Evolutionary conservation across 2,113 vertebrate species (phyloP).

Genomic region (Epinephelus fuscoguttatus): DNA sequence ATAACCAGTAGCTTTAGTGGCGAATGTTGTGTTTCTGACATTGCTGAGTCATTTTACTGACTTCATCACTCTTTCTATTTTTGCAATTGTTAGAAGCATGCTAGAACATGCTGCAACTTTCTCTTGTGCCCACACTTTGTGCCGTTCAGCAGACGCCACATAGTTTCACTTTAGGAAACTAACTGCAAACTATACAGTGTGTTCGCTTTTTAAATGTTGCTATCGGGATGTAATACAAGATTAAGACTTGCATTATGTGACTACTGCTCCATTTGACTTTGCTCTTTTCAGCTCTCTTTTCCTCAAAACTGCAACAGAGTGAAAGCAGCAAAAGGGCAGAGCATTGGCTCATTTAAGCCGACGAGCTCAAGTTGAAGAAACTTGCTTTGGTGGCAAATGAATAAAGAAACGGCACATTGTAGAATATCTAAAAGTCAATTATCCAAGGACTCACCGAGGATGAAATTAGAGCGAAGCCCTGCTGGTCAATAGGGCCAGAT

Average conservation of each 20-base stretch:
- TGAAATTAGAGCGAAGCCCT: conserved; percentile 69
- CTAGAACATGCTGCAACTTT: not conserved
- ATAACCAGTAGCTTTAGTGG: not conserved
- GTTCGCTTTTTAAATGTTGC: not conserved
- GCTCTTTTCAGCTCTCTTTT: not conserved
- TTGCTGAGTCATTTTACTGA: not conserved
- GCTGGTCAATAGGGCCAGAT: conserved; percentile 76
- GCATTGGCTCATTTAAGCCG: conserved; percentile 22
- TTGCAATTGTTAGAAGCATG: not conserved
- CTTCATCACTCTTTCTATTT: not conserved
- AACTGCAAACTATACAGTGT: not conserved
- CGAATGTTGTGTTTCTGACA: not conserved
- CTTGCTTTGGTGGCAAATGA: conserved; percentile 48
- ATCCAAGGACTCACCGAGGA: conserved; percentile 64
- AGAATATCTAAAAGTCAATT: conserved; percentile 73
- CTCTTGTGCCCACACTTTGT: not conserved
- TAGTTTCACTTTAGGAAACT: not conserved
- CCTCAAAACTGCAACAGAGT: conserved; percentile 16
- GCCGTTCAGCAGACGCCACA: not conserved
- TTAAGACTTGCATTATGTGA: not conserved
- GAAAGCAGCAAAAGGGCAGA: not conserved
- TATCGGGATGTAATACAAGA: not conserved
- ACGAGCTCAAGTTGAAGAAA: conserved; percentile 31
- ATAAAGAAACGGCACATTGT: conserved; percentile 50
- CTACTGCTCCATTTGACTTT: not conserved